Conservation (phyloP, 53 echinoderm and acorn worm genomes). For the Glandiceps talaboti region DNA sequence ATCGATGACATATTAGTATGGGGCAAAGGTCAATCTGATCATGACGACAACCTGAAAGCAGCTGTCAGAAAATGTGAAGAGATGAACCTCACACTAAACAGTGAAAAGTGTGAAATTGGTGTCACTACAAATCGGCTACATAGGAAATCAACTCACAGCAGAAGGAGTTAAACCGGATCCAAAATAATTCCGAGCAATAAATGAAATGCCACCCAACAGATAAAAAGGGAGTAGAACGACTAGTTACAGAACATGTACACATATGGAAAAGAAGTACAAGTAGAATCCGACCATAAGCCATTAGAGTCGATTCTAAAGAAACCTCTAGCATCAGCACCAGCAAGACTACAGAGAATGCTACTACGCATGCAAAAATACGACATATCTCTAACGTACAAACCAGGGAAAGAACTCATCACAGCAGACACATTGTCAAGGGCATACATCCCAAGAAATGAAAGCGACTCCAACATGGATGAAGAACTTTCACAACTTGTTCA, state of each 20-base stretch:
- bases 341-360: too few species aligned
- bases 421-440: too few species aligned
- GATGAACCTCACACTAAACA: constrained; percentile 12
- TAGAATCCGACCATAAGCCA: too few species aligned
- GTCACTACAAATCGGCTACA: neutral
- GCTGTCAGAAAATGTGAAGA: constrained; percentile 11
- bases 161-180: constrained; percentile 11
- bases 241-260: neutral
- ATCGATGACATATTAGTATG: constrained; percentile 23
- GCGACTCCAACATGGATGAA: too few species aligned
- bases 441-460: too few species aligned
- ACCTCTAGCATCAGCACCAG: too few species aligned
- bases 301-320: too few species aligned
- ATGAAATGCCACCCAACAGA: constrained; percentile 17
- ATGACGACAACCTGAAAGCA: constrained; percentile 6
- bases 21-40: constrained; percentile 11
- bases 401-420: too few species aligned
- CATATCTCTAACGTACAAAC: too few species aligned
- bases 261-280: too few species aligned
- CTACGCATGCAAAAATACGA: too few species aligned
- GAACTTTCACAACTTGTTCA: too few species aligned
- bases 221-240: constrained; percentile 2
- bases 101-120: constrained; percentile 12
- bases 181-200: constrained; percentile 8
- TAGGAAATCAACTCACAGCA: constrained; percentile 7